phyloP scores from a whole-genome alignment of 2,888 invertebrate genomes.

The Hololepta plana region DNA sequence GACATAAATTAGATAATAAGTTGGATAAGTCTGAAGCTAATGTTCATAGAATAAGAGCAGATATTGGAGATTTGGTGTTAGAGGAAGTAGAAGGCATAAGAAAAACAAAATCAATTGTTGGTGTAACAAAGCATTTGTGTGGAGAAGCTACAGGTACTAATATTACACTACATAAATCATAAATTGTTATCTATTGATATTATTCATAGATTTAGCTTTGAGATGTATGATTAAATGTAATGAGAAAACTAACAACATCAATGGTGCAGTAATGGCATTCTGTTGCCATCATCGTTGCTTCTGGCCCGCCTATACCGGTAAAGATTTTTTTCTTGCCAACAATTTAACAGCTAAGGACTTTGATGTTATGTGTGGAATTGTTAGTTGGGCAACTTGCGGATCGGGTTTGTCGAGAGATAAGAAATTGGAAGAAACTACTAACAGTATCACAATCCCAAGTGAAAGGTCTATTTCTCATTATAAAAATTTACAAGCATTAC shows the following conservation, averaged over 20 bases:
- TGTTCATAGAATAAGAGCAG: slow-evolving; percentile 35
- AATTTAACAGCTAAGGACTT: slow-evolving; percentile 45
- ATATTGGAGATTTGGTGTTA: slow-evolving; percentile 62
- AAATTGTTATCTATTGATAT: slow-evolving; percentile 3
- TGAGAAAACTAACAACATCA: slow-evolving; percentile 23
- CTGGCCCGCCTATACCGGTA: slow-evolving; percentile 51
- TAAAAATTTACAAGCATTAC: slow-evolving; percentile 1
- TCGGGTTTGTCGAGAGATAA: slow-evolving; percentile 38
- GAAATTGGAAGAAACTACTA: slow-evolving; percentile 4
- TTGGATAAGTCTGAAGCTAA: slow-evolving; percentile 21
- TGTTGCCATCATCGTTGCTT: slow-evolving; percentile 84
- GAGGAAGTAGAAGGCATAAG: slow-evolving; percentile 32
- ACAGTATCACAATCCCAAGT: slow-evolving; percentile 5
- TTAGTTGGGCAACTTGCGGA: slow-evolving; percentile 84
- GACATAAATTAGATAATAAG: slow-evolving; percentile 64
- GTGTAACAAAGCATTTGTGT: slow-evolving; percentile 76
- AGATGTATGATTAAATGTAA: slow-evolving; percentile 39
- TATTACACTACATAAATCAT: slow-evolving; percentile 1
- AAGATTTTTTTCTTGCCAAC: slow-evolving; percentile 35
- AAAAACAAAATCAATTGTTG: slow-evolving; percentile 37
- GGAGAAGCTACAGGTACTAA: slow-evolving; percentile 64
- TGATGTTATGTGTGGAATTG: slow-evolving; percentile 57
- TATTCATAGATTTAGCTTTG: slow-evolving; percentile 46
- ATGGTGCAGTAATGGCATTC: slow-evolving; percentile 57
- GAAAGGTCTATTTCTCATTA: slow-evolving; percentile 1